Percentiles rank a stretch among this genome's conserved stretches.
phyloP scores from a whole-genome alignment of 2,797 vertebrate species.

The Rhyacichthys aspro region DNA sequence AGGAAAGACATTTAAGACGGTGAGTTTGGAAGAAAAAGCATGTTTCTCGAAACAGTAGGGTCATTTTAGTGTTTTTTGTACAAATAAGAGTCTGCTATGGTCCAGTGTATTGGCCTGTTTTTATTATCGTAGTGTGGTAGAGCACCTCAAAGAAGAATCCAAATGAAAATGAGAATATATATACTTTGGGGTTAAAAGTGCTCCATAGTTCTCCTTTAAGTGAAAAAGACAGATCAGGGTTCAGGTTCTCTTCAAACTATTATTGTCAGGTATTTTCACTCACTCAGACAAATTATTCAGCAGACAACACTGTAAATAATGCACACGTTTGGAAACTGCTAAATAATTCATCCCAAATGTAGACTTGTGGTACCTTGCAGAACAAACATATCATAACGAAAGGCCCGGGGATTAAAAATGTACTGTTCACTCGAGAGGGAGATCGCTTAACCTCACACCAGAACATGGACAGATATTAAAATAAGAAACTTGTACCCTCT shows the following conservation, averaged over 20 bases:
- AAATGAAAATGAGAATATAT: too few relatives aligned
- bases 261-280: constrained; percentile 6
- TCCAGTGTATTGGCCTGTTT: too few relatives aligned
- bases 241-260: not conserved
- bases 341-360: constrained; percentile 33
- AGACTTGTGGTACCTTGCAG: constrained; percentile 3
- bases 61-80: too few relatives aligned
- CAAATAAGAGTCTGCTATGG: too few relatives aligned
- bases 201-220: too few relatives aligned
- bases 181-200: too few relatives aligned
- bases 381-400: constrained; percentile 22
- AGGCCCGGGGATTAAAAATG: constrained; percentile 22
- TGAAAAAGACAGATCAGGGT: too few relatives aligned
- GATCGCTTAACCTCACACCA: not conserved
- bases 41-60: too few relatives aligned
- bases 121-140: too few relatives aligned
- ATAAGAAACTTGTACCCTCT: constrained; percentile 10
- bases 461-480: not conserved
- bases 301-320: constrained; percentile 30
- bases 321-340: constrained; percentile 11
- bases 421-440: not conserved
- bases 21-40: too few relatives aligned
- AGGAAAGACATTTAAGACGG: too few relatives aligned
- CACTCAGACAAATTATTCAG: constrained; percentile 31
- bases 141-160: too few relatives aligned